Base-by-base conservation (phyloP, 2,888 invertebrate genomes). In the Diarsia rubi region DNA sequence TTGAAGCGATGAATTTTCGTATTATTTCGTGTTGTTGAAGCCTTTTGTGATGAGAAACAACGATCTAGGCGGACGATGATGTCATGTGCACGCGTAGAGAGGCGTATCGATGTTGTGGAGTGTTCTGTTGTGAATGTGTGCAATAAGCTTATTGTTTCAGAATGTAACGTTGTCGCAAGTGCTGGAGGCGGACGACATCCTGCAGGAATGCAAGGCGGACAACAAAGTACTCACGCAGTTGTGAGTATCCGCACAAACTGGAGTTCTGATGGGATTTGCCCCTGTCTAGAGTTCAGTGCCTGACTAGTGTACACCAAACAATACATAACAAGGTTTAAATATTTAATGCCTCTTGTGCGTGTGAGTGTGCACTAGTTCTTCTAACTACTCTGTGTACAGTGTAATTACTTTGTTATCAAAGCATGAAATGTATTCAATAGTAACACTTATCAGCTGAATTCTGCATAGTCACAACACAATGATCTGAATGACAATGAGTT, bases 181-280 rank as follows among this genome's bases (percentile, higher is more conserved):
- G 85, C 97, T 99, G 97, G 99, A 99, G 93, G 98, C 99, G 93
- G 99, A 99, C 92, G 99, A 99, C 95, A 98, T 99, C 91, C 97
- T 99, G 88, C 99, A 99, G 94, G 99, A 99, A 97, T 99, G 99
- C 95, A 99, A 98, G 96, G 98, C 98, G 85, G 98, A 98, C 93
- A 99, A 99, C 95, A 98, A 98, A 93, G 98, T 98, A 90, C 97
- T 99, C 81, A 97, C 99, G 88, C 98, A 98, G 93, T 99, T 98
- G 99, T 99, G 97, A 98, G 98, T 98, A 79, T 67, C 27, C 2
- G 21, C 24, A n/a, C 42, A 27, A 42, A 65, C 52, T 44, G 42
- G 24, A 52, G 27, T 47, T 37, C 3, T 49, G 12, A 16, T 12
- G 11, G n/a, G 27, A 24, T 12, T 62, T 49, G n/a, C 54, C n/a